These are phyloP conservation scores for Acronicta leporina DNA, from an alignment of 2,888 invertebrate genomes.

Conservation along the genomic window DNA sequence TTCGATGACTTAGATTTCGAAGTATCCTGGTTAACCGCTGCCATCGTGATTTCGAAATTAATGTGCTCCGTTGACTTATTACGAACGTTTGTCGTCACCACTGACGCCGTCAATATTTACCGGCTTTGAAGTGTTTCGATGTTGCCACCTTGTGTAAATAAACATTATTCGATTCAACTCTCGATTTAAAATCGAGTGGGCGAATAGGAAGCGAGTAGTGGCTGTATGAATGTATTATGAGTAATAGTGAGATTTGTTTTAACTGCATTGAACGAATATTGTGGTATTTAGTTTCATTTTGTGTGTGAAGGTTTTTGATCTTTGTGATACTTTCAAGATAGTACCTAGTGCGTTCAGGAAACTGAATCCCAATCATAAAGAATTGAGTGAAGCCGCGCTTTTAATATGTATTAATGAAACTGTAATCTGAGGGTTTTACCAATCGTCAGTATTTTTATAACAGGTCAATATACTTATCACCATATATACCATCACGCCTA, in stretches of 20 bases:
- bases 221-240: slow-evolving; percentile 22
- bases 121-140: slow-evolving; percentile 55
- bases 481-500: too few relatives aligned
- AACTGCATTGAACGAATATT: slow-evolving; percentile 23
- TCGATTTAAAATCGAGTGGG: slow-evolving; percentile 56
- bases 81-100: slow-evolving; percentile 51
- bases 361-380: too few relatives aligned
- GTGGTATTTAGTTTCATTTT: slow-evolving; percentile 21
- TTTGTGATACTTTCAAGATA: slow-evolving; percentile 6
- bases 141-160: slow-evolving; percentile 50
- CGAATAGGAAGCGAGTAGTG: slow-evolving; percentile 46
- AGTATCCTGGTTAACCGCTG: slow-evolving; percentile 20
- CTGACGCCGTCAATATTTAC: slow-evolving; percentile 52
- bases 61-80: slow-evolving; percentile 44
- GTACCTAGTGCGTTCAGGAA: too few relatives aligned
- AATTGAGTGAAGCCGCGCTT: too few relatives aligned
- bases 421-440: too few relatives aligned
- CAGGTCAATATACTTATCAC: too few relatives aligned
- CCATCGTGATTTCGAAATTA: slow-evolving; percentile 46
- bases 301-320: slow-evolving; percentile 32
- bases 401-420: too few relatives aligned
- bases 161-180: slow-evolving; percentile 46
- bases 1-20: slow-evolving; percentile 15
- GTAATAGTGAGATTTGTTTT: slow-evolving; percentile 25
- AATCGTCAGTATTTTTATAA: too few relatives aligned